Percentiles rank a stretch among this genome's conserved stretches.
phyloP scores from a whole-genome alignment of 1,140 invertebrate genomes.

The Drosophila pachea region DNA sequence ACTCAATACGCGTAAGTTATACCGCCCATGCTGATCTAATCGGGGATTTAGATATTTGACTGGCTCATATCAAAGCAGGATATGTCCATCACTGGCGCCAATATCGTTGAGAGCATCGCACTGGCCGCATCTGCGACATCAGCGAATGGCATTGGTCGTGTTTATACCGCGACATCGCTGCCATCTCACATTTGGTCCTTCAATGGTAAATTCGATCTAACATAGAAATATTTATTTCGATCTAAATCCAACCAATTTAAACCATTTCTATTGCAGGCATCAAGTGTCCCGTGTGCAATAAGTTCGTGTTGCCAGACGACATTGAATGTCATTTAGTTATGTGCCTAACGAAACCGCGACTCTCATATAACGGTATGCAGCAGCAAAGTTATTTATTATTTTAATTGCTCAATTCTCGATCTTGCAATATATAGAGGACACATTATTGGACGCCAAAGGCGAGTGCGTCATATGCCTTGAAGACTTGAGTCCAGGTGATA shows the following conservation, averaged over 20 bases:
- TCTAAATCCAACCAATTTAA: neutral
- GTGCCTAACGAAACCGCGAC: slow-evolving; percentile 98
- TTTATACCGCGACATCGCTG: slow-evolving; percentile 92
- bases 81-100: slow-evolving; percentile 71
- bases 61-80: slow-evolving; percentile 38
- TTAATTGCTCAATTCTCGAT: neutral
- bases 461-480: slow-evolving; percentile 99
- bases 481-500: slow-evolving; percentile 95
- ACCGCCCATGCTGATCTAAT: neutral
- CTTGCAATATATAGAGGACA: slow-evolving; percentile 87
- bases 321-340: slow-evolving; percentile 99
- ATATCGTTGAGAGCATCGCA: slow-evolving; percentile 78
- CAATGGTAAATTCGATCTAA: slow-evolving; percentile 85
- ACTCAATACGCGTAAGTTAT: slow-evolving; percentile 62
- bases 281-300: slow-evolving; percentile 99
- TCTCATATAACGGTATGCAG: slow-evolving; percentile 96
- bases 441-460: slow-evolving; percentile 95
- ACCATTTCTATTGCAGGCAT: slow-evolving; percentile 84
- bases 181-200: slow-evolving; percentile 94
- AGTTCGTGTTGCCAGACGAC: slow-evolving; percentile 97
- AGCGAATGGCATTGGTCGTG: slow-evolving; percentile 83
- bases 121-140: slow-evolving; percentile 79
- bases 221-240: neutral
- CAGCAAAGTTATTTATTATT: neutral
- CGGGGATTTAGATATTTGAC: too few relatives aligned